Base-by-base conservation (phyloP, 1,140 invertebrate genomes). In the Drosophila kurseongensis region DNA sequence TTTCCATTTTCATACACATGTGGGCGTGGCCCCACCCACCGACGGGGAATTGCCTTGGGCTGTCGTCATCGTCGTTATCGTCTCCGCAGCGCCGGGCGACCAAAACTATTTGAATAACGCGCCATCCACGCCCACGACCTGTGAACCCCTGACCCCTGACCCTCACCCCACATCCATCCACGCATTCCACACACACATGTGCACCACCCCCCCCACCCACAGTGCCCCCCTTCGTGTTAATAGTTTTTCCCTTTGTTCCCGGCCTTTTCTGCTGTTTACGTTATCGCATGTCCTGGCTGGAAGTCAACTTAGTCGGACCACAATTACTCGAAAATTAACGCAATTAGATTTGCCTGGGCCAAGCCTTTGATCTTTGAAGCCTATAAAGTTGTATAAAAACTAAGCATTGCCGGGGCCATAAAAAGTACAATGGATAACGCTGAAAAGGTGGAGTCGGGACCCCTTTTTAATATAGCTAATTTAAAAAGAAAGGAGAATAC, bases 51-150 rank as follows among this genome's bases (percentile, higher is more conserved):
- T 62, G 71, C 78, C 57, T 58, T 38, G 61, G 45, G 48, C 58
- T 56, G 58, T 68, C 79, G 65, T 86, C 82, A 62, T 86, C 68
- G 47, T 75, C 60, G 41, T 72, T 61, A 63, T 63, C 58, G 38
- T 65, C 63, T 55, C 55, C 40, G 73, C 57, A 63, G 55, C 60
- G 73, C 59, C 71, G 47, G 75, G 83, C 63, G 71, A 73, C 79
- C 78, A 71, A 88, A 86, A 88, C 79, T 83, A 86, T 86, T 88
- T 86, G 83, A 86, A 86, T 86, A 86, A 82, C 79, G 83, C 83
- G 82, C 75, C 76, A 75, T 51, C 35, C 65, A 86, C 82, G 56
- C 63, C 73, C 69, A 56, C 48, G 66, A 62, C 29, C 60, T 38
- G 5, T 41, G 59, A 62, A 29, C 36, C 36, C 29, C 40, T 8